These are phyloP conservation scores for Thalpophila matura DNA, from an alignment of 2,888 invertebrate species.

Conservation along the genomic window DNA sequence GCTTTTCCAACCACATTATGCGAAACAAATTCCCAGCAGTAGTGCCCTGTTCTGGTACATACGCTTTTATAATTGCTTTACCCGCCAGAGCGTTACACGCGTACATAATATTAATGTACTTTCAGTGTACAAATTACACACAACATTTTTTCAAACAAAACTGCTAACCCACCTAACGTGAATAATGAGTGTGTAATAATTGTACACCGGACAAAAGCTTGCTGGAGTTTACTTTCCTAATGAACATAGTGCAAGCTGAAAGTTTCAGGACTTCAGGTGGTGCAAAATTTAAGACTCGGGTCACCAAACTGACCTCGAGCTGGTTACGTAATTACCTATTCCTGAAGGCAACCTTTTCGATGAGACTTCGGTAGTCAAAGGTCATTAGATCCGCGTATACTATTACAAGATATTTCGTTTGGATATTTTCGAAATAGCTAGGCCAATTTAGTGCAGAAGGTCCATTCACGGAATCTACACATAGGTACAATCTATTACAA, in stretches of 20 bases:
- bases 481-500: no score
- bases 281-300: conserved; percentile 18
- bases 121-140: conserved; percentile 38
- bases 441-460: not conserved
- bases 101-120: conserved; percentile 50
- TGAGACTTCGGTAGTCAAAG: conserved; percentile 35
- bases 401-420: not conserved
- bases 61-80: conserved; percentile 47
- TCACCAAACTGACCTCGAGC: not conserved
- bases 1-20: conserved; percentile 4
- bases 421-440: not conserved
- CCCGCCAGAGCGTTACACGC: conserved; percentile 23
- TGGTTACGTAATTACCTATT: conserved; percentile 12
- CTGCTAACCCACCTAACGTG: conserved; percentile 5
- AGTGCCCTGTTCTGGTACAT: conserved; percentile 8
- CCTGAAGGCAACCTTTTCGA: conserved; percentile 23
- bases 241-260: conserved; percentile 44
- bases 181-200: conserved; percentile 58
- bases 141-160: conserved; percentile 2
- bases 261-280: conserved; percentile 27
- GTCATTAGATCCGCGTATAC: conserved; percentile 34
- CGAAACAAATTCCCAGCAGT: conserved; percentile 7
- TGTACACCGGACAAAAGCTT: conserved; percentile 54
- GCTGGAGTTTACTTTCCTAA: conserved; percentile 42
- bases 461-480: not conserved